Base-by-base conservation (phyloP, 1,140 invertebrate species). In the Antheraea mylitta region DNA sequence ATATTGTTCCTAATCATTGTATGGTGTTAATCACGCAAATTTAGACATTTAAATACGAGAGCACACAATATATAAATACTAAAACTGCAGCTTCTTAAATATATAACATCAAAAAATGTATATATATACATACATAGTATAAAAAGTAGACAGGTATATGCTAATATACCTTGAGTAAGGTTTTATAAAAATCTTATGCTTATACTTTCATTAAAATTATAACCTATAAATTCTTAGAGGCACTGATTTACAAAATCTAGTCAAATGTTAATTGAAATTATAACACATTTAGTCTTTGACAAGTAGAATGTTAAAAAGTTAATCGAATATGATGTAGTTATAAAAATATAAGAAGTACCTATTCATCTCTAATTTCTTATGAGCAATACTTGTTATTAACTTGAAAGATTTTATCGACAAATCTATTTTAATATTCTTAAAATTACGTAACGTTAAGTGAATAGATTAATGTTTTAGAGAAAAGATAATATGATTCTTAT, bases 321-420 rank as follows among this genome's bases (percentile, higher is more conserved):
- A 68, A 76, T 72, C 45, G 45, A 66, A 70, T 53, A 53, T 53
- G 45, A 13, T 53, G 45, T 53, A 53, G 45, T 53, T 53, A 53
- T 53, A 53, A 53, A 16, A 53, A 53, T 53, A 53, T 53, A 53
- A 53, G 7, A 42, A 11, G 45, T 53, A 48, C 11, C 18, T 65
- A 45, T n/a, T 48, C 70, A 72, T 77, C 73, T 73, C 73, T 16
- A 22, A 61, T 70, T 75, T 70, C 65, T 16, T 61, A 82, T 71
- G 73, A 75, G 68, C 64, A 22, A 60, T 82, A 67, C 79, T 74
- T 89, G 89, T 90, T 91, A 85, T 87, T 61, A 79, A 81, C 73
- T 86, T 73, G 76, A 86, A 89, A 90, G 85, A 91, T 91, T 92
- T 90, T 92, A 90, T 92, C 78, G 83, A 90, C 86, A 92, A 90